Evolutionary conservation across 2,797 vertebrate genomes (phyloP), one percentile per base, ranked within the genome.

Genomic region (Falco novaeseelandiae): DNA sequence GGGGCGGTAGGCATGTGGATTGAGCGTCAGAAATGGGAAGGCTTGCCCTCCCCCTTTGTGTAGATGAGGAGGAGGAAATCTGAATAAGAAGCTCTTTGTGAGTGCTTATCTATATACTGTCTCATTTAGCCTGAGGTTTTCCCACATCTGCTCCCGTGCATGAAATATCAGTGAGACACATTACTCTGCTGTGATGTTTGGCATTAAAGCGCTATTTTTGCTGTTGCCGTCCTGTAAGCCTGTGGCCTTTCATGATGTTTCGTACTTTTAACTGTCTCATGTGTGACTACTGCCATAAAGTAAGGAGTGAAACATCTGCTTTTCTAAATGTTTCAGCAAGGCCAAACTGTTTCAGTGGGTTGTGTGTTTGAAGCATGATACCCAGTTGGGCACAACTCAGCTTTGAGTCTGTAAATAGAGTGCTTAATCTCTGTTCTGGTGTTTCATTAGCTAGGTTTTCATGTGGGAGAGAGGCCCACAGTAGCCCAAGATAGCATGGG

Each of bases 391-490:
- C 1, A 3, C 70, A 90, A 32, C 55, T 79, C 46, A 8, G 85
- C 85, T 61, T 61, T 49, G 72, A 78, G 67, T 82, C 92, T 87
- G 88, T 96, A 97, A 96, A 96, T 95, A 95, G 93, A 87, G 93
- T 67, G 87, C 93, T 92, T 93, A 92, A 91, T 96, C 90, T 94
- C 90, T 76, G 83, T 69, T 74, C 87, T 92, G 87, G 57, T 81
- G 72, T 94, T 95, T 91, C 80, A 62, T 85, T 91, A 67, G 83
- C 51, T 72, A 77, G n/a, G n/a, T 90, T 87, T 93, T 61, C 67
- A 30, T 54, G 78, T 84, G 61, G 67, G 71, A 85, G 51, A 88
- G 73, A 78, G 69, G 54, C 82, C 71, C 57, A 29, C 12, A 1
- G 38, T 63, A 77, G 76, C 74, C 78, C 78, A 83, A 79, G 87